Base-by-base conservation (phyloP, 1,140 invertebrate genomes). In the Scaptomyza hsui region DNA sequence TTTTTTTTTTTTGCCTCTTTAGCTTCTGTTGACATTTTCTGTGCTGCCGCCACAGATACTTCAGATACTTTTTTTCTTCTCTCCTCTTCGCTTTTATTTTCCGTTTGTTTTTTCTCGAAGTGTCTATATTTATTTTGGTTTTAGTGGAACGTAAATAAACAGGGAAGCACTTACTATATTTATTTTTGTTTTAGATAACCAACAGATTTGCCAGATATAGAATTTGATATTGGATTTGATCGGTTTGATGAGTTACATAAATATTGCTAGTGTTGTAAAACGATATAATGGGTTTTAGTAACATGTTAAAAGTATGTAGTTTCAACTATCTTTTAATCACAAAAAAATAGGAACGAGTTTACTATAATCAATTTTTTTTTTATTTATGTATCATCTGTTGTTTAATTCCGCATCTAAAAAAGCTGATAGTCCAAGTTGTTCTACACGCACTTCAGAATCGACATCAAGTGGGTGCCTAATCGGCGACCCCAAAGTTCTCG, bases 61-160 rank as follows among this genome's bases (percentile, higher is more conserved):
- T 69, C 37, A 79, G 71, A 53, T 67, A 29, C 24, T 73, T 47
- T 44, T 77, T 39, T 42, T 4, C n/a, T 24, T 13, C 12, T 55
- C 18, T 45, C 29, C 18, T 29, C 45, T 57, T 55, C 35, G n/a
- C 4, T 49, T 41, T 41, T 45, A 24, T 16, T 44, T 18, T 21
- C 41, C 21, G 21, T 62, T 55, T 35, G 39, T 45, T 52, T 32
- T 61, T 37, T 61, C 35, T 71, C 41, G 21, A 41, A 48, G 29
- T 60, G 41, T 64, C 68, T 85, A 77, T 85, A 86, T 85, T 85
- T 85, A 85, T 88, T 86, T 88, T 86, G 18, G 64, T 76, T 74
- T 72, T 65, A 55, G 72, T 77, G 72, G 63, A 72, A 86, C 81
- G 64, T 86, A 86, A 80, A 85, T 85, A 86, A 86, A 85, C 72